Percentiles rank a stretch among this genome's conserved stretches.
Conservation (phyloP, 2,888 invertebrate species). For the Eilema caniola region DNA sequence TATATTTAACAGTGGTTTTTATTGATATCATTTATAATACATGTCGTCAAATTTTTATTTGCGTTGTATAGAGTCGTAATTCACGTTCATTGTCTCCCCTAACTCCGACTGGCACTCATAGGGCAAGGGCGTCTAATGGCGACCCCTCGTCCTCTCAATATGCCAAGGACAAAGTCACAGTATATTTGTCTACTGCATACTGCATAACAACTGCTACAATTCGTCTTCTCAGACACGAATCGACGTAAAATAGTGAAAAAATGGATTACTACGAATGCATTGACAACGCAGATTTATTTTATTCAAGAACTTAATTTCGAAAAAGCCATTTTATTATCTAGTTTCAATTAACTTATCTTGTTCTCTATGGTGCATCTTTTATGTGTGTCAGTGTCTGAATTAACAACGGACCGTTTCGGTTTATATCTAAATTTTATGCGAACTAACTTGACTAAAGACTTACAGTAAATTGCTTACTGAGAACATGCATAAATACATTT, state of each 20-base stretch:
- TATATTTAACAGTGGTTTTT: neutral
- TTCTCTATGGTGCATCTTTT: neutral
- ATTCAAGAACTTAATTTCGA: neutral
- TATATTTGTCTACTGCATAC: conserved; percentile 29
- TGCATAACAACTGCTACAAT: conserved; percentile 16
- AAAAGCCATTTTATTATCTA: neutral
- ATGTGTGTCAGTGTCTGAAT: neutral
- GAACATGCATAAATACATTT: conserved; percentile 6
- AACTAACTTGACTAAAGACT: neutral
- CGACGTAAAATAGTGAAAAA: neutral
- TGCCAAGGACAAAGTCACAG: conserved; percentile 44
- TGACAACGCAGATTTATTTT: neutral
- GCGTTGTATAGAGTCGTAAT: conserved; percentile 13
- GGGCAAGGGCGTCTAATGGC: conserved; percentile 40
- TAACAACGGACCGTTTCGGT: neutral
- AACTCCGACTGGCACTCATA: conserved; percentile 18
- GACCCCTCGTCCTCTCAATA: conserved; percentile 38
- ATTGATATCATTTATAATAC: neutral
- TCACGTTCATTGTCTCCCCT: conserved; percentile 24
- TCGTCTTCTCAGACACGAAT: neutral
- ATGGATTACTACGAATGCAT: neutral
- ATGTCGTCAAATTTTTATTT: conserved; percentile 7
- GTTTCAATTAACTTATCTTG: neutral
- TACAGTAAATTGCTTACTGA: conserved; percentile 2
- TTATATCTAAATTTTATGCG: neutral